Evolutionary conservation across 2,113 vertebrate genomes (phyloP), one percentile per base, ranked within the genome.

Genomic region (Elaphurus davidianus): DNA sequence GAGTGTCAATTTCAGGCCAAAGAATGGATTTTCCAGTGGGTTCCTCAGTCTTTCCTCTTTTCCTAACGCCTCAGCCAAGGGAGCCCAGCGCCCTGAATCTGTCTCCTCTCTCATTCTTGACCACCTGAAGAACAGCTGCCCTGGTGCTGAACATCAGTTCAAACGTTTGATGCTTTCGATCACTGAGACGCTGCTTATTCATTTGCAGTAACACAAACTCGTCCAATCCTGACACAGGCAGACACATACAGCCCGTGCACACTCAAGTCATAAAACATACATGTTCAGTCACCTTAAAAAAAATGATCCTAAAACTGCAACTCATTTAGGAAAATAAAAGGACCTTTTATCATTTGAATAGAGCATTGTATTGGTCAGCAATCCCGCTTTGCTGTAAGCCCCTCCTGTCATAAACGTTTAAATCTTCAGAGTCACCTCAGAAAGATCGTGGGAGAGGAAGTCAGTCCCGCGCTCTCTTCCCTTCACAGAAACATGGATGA

Each of bases 261-360:
- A 11, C 19, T 36, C 30, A 43, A 27, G 23, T 33, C 47, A 71
- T 30, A 40, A 67, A 84, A 84, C 30, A 30, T 33, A 33, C 9
- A 11, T 11, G 1, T 84, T 55, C n/a, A 33, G 60, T 84, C n/a
- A 71, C 71, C 54, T 97, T 59, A 64, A n/a, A 76, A 45, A 45
- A 76, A 96, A 96, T 92, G 12, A 23, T 83, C 50, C 40, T 17
- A 82, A 96, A 0, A 0, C n/a, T 76, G 85, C 1, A 10, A n/a
- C 36, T 55, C 52, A 81, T 74, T 88, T n/a, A 91, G 92, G 59
- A 96, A 94, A 89, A 6, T 95, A 74, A 30, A 62, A 30, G 19
- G 7, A 93, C 62, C 10, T 94, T 93, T 8, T 30, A 82, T 36
- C n/a, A 71, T 28, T 14, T n/a, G 28, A 71, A 57, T 82, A 89